Conservation (phyloP, 1,140 invertebrate species). For the Chelonus insularis region DNA sequence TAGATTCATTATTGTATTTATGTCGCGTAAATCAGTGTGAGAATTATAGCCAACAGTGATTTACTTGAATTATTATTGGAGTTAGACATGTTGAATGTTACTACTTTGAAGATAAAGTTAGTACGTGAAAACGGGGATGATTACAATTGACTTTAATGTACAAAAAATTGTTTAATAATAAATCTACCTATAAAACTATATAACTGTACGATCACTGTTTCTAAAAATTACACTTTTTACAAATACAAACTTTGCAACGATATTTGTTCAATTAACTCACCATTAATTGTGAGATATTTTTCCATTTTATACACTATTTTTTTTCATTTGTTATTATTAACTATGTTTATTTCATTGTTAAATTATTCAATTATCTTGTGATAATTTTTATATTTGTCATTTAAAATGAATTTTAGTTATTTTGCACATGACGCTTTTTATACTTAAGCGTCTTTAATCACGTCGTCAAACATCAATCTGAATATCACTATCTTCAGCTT, state of each 20-base stretch:
- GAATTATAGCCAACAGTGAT: neutral
- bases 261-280: too few relatives aligned
- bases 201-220: conserved; percentile 15
- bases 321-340: neutral
- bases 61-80: neutral
- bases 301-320: too few relatives aligned
- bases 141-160: conserved; percentile 19
- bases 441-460: conserved; percentile 34
- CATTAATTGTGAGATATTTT: too few relatives aligned
- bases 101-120: neutral
- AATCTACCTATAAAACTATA: conserved; percentile 25
- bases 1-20: too few relatives aligned
- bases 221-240: conserved; percentile 20
- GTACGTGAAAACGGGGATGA: neutral
- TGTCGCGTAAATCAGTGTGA: too few relatives aligned
- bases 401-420: neutral
- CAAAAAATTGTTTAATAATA: conserved; percentile 20
- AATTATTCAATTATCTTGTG: neutral
- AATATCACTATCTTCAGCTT: conserved; percentile 58
- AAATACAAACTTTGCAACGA: neutral
- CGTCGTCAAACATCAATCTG: conserved; percentile 59
- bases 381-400: neutral
- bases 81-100: neutral
- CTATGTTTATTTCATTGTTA: neutral
- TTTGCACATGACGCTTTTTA: conserved; percentile 1